Evolutionary conservation across 2,113 vertebrate genomes (phyloP), one percentile per base, ranked within the genome.

Genomic region (Solea senegalensis): DNA sequence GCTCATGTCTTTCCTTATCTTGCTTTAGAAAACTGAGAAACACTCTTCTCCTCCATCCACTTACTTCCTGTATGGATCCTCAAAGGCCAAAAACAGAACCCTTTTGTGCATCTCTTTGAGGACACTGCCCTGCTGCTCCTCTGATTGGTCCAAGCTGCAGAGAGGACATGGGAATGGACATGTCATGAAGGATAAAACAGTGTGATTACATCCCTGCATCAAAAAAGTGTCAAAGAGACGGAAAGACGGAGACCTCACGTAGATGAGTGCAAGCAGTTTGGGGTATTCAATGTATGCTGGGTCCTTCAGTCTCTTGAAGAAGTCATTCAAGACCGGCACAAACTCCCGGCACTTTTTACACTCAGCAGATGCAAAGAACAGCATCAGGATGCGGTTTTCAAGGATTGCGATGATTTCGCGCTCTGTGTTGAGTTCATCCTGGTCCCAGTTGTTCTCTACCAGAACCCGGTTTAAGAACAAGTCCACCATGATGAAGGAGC

Each of bases 201-300:
- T n/a, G 40, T 9, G 51, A 39, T 0, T 14, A 9, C 5, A 55
- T 26, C 40, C 9, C 48, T 4, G 56, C 71, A 53, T 41, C n/a
- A 39, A 43, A 27, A 39, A 43, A 27, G 43, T 45, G 26, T 26
- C 10, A 48, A 43, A 58, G 4, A 21, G 10, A 63, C 60, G 34
- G 7, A 5, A 28, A 65, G 9, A 9, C 7, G n/a, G 7, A 34
- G 14, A 92, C 41, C 96, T 96, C 71, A 98, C 80, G 44, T 95
- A 97, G 0, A 98, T 82, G 63, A 96, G 91, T 0, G 88, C 93
- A 2, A 98, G 74, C 77, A 96, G 95, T 8, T 95, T 93, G 0
- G 96, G 92, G 46, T 97, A 92, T 10, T 95, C 92, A 48, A 97
- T 95, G 40, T 96, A 95, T 8, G 94, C 95, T 45, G 96, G 94